Percentiles rank a stretch among this genome's conserved stretches.
phyloP scores from a whole-genome alignment of 2,888 invertebrate genomes.

The Caenorhabditis panamensis region DNA sequence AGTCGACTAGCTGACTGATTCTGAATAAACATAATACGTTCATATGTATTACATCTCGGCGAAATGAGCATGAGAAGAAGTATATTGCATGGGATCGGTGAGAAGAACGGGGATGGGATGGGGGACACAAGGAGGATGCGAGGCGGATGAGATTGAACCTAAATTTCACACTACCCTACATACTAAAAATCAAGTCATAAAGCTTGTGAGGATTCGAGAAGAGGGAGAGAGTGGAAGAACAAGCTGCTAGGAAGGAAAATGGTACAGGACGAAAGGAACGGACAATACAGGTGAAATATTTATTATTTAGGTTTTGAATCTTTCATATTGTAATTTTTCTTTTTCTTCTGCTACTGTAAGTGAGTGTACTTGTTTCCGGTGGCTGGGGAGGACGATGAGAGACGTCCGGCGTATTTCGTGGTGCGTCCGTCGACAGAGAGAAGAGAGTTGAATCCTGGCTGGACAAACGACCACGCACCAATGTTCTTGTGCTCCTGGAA shows the following conservation, averaged over 20 bases:
- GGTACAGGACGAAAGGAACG: conserved; percentile 6
- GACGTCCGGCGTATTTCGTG: conserved; percentile 89
- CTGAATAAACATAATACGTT: no score
- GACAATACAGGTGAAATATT: conserved; percentile 17
- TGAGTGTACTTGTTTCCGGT: conserved; percentile 98
- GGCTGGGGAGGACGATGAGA: conserved; percentile 94
- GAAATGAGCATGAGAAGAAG: conserved; percentile 26
- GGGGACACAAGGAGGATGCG: conserved; percentile 24
- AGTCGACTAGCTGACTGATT: conserved; percentile 52
- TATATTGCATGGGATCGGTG: conserved; percentile 24
- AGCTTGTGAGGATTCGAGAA: conserved; percentile 54
- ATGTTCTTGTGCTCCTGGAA: conserved; percentile 90
- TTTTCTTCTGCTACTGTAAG: conserved; percentile 82
- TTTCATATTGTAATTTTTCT: conserved; percentile 76
- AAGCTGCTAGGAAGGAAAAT: neutral
- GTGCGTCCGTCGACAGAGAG: conserved; percentile 59
- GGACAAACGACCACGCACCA: conserved; percentile 92
- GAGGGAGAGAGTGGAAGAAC: neutral
- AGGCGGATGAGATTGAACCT: conserved; percentile 43
- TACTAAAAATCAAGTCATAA: conserved; percentile 47
- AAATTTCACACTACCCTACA: conserved; percentile 57
- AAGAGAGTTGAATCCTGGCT: conserved; percentile 85
- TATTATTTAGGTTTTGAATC: conserved; percentile 72
- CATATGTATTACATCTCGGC: conserved; percentile 37
- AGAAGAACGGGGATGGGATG: conserved; percentile 10